Evolutionary conservation across 2,888 invertebrate species (phyloP).

Genomic region (Liopterus haemorrhoidalis): DNA sequence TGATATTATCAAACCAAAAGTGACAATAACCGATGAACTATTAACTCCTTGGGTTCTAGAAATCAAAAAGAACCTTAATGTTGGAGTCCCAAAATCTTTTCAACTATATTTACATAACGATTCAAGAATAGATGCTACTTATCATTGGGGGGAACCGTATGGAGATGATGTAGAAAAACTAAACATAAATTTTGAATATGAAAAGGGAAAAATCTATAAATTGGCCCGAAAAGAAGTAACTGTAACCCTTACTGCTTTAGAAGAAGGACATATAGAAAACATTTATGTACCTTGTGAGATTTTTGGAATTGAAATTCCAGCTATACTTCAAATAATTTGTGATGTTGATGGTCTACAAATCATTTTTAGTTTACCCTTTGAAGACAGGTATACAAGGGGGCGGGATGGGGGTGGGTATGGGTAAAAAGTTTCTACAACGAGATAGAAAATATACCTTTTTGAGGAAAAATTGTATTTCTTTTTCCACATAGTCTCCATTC

Average conservation of each 20-base stretch:
- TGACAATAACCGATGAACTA: neutral
- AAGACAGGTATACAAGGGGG: conserved; percentile 28
- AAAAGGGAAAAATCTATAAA: conserved; percentile 36
- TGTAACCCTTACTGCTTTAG: conserved; percentile 37
- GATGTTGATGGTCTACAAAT: conserved; percentile 40
- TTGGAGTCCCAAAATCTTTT: neutral
- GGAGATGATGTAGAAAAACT: conserved; percentile 39
- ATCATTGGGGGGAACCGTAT: conserved; percentile 33
- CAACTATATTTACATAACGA: conserved; percentile 5
- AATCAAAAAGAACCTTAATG: conserved; percentile 1
- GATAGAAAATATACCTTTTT: too few relatives aligned
- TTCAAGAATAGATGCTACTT: conserved; percentile 16
- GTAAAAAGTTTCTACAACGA: too few relatives aligned
- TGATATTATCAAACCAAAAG: neutral
- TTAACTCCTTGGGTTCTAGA: neutral
- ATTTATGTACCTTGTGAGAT: conserved; percentile 43
- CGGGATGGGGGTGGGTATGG: too few relatives aligned
- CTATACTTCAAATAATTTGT: conserved; percentile 40
- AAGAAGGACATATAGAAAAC: conserved; percentile 41
- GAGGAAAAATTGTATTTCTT: too few relatives aligned
- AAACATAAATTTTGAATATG: conserved; percentile 36
- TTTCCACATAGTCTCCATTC: too few relatives aligned
- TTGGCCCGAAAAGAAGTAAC: conserved; percentile 28
- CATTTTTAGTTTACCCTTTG: conserved; percentile 39
- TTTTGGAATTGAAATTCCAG: conserved; percentile 34